These are phyloP conservation scores for Lasioglossum pauxillum DNA, from an alignment of 2,888 invertebrate species.

Conservation along the genomic window DNA sequence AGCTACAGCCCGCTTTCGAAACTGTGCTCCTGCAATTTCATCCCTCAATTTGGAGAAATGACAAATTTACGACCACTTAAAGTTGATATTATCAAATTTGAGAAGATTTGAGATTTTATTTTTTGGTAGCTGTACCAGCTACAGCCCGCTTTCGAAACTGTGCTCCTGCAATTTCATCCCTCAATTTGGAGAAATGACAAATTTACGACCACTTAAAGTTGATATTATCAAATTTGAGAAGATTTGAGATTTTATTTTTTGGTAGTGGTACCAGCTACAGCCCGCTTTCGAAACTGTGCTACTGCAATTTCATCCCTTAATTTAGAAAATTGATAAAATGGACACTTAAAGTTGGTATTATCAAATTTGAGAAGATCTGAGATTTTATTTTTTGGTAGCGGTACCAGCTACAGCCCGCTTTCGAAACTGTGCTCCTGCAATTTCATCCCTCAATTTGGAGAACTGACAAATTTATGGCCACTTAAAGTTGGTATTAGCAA, in stretches of 20 bases:
- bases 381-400: neutral
- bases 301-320: neutral
- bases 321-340: neutral
- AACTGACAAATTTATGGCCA: neutral
- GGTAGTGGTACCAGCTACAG: accelerated
- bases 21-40: neutral
- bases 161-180: neutral
- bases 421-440: neutral
- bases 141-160: neutral
- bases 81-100: neutral
- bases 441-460: neutral
- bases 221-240: no score
- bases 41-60: neutral
- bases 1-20: no score
- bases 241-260: neutral
- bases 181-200: neutral
- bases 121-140: neutral
- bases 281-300: neutral
- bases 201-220: neutral
- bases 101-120: neutral
- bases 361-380: no score
- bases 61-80: neutral
- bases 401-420: no score
- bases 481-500: neutral
- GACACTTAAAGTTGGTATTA: neutral